phyloP scores from a whole-genome alignment of 2,888 invertebrate species.

The Dichetophora obliterata region DNA sequence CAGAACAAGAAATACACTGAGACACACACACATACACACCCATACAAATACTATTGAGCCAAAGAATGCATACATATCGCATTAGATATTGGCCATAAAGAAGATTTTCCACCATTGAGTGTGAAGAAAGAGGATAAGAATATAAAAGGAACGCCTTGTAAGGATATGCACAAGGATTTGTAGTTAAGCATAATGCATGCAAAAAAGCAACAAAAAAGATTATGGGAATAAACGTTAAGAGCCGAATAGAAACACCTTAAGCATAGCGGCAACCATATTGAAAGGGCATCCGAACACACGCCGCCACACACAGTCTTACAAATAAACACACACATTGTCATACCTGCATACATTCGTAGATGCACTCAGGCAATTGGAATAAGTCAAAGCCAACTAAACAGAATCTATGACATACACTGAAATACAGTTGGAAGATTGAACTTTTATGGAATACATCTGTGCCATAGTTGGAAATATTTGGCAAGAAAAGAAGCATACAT shows the following conservation, averaged over 20 bases:
- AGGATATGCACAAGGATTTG: conserved; percentile 21
- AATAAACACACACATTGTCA: conserved; percentile 7
- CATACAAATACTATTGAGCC: not conserved
- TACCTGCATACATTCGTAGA: not conserved
- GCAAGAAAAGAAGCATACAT: conserved; percentile 10
- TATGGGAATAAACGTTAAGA: not conserved
- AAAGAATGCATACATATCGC: conserved; percentile 5
- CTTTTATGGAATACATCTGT: conserved; percentile 36
- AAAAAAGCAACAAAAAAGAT: not conserved
- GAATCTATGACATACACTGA: conserved; percentile 33
- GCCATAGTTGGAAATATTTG: conserved; percentile 30
- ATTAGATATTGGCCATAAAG: conserved; percentile 21
- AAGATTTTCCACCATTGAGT: conserved; percentile 28
- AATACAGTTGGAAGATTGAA: conserved; percentile 35
- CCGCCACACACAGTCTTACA: not conserved
- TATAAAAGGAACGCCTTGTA: not conserved
- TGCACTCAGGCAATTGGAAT: not conserved
- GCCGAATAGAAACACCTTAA: conserved; percentile 14
- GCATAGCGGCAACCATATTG: conserved; percentile 30
- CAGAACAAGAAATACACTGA: not conserved
- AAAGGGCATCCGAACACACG: conserved; percentile 29
- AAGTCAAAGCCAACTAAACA: conserved; percentile 11
- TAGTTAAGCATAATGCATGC: not conserved
- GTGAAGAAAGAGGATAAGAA: not conserved
- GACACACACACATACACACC: not conserved